Base-by-base conservation (phyloP, 2,113 vertebrate species). In the Acanthisitta chloris region DNA sequence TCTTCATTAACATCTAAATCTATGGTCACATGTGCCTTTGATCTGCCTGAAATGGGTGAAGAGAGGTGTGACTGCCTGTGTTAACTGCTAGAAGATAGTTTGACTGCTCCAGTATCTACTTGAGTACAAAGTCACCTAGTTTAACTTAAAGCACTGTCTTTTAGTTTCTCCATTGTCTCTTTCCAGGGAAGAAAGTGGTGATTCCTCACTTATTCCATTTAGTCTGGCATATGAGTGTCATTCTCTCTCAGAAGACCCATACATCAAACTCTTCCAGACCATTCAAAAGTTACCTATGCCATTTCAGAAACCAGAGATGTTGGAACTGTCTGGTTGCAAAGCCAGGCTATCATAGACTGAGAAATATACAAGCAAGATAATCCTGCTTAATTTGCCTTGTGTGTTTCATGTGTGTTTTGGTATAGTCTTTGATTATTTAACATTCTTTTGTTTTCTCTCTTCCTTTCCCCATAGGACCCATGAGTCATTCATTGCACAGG, bases 401-500 rank as follows among this genome's bases (percentile, higher is more conserved):
- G 33, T 79, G 29, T 88, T 87, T 82, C 58, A 77, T 78, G 76
- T 88, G 52, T 90, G 51, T 84, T 96, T 88, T 94, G 48, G 51
- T 86, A 25, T 81, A 71, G 46, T 45, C 51, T 73, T 90, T 83
- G 81, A 93, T 88, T 86, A 87, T 84, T 74, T 84, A 43, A 67
- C 14, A 55, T 86, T 55, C 71, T 59, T 90, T 92, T 95, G 69
- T 96, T 92, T 94, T 90, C 55, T 24, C 38, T 93, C 18, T 92
- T 95, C 71, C 59, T 95, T 94, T 95, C 73, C 59, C 69, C 69
- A 55, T 9, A 84, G 77, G 79, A 91, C 40, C 19, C 7, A n/a
- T 97, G 95, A 96, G 80, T 97, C 95, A 97, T 91, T 90, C 80
- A 67, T 54, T 91, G 54, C 65, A 94, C 96, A 95, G 96, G 95